Evolutionary conservation across 2,888 invertebrate species (phyloP).

Genomic region (Hedychridium roseum): DNA sequence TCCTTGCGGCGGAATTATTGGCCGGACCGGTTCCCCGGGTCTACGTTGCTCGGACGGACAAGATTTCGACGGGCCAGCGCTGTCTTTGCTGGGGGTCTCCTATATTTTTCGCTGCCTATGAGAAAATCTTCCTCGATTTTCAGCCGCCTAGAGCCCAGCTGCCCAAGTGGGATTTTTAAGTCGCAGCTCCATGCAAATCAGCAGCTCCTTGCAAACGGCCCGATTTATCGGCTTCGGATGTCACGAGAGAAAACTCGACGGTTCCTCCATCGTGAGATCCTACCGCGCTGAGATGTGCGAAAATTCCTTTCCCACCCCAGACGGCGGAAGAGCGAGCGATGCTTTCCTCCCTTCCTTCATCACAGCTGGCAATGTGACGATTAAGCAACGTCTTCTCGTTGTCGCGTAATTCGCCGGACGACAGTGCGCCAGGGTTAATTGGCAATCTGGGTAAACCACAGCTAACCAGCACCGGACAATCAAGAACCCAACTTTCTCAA

Average conservation of each 20-base stretch:
- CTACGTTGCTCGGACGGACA: constrained; percentile 13
- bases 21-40: constrained; percentile 12
- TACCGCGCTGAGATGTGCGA: no score
- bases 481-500: no score
- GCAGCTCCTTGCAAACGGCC: constrained; percentile 34
- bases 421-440: no score
- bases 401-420: no score
- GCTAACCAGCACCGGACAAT: no score
- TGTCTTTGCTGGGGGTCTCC: constrained; percentile 55
- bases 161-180: constrained; percentile 35
- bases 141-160: constrained; percentile 35
- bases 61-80: constrained; percentile 21
- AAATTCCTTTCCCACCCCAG: no score
- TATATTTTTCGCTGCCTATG: constrained; percentile 46
- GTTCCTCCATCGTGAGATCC: constrained; percentile 15
- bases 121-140: constrained; percentile 46
- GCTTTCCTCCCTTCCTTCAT: no score
- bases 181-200: constrained; percentile 59
- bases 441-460: no score
- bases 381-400: no score
- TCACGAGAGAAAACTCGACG: constrained; percentile 19
- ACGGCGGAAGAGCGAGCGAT: no score
- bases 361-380: no score
- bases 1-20: constrained; percentile 2
- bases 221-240: constrained; percentile 49